phyloP scores from a whole-genome alignment of 2,888 invertebrate genomes.

The Acanthosepion pharaonis region DNA sequence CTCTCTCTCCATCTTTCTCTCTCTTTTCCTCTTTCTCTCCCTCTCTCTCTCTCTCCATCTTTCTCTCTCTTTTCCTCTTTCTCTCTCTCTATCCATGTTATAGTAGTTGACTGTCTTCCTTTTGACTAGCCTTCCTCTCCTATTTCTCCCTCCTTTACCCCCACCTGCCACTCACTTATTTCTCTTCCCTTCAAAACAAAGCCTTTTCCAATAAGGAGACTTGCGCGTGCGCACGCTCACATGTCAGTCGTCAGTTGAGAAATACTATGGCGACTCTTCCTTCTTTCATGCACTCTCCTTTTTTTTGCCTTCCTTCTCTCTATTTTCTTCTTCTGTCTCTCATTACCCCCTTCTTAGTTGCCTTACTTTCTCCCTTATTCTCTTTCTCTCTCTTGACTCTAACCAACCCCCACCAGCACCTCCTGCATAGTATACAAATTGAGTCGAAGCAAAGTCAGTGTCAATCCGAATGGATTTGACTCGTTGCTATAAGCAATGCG shows the following conservation, averaged over 20 bases:
- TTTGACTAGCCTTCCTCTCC: background rate
- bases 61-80: background rate
- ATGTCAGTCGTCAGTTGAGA: background rate
- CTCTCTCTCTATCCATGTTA: background rate
- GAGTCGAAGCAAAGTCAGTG: background rate
- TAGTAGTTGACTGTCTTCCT: background rate
- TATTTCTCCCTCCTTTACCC: background rate
- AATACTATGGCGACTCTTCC: slow-evolving; percentile 33
- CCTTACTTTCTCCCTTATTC: background rate
- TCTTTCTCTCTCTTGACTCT: background rate
- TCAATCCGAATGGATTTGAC: background rate
- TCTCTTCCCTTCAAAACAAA: slow-evolving; percentile 20
- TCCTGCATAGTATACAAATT: background rate
- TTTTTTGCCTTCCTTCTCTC: background rate
- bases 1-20: background rate
- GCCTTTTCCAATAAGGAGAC: background rate
- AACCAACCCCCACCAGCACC: background rate
- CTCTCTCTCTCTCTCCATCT: background rate
- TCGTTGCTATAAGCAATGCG: background rate
- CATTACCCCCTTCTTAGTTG: accelerated
- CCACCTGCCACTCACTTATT: background rate
- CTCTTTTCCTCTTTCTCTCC: background rate
- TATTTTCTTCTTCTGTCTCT: background rate
- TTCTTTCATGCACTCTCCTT: background rate
- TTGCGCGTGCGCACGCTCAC: background rate